Conservation (phyloP, 2,797 vertebrate genomes). For the Molossus molossus region DNA sequence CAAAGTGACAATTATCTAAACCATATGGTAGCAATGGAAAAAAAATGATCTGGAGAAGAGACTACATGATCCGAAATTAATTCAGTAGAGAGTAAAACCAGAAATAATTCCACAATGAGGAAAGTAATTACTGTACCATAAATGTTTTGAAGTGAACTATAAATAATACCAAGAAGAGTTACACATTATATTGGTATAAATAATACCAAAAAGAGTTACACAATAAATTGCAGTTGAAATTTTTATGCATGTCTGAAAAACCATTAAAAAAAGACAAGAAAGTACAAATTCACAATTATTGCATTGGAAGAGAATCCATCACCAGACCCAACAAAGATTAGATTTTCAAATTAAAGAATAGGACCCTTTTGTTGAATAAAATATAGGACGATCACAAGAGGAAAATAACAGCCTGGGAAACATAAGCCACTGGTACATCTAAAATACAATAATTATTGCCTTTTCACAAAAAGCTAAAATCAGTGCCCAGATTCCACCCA, state of each 20-base stretch:
- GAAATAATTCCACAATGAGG: neutral
- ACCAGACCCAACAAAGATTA: neutral
- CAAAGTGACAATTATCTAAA: conserved; percentile 67
- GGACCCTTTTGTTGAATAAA: conserved; percentile 39
- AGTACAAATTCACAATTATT: neutral
- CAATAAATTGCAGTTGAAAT: neutral
- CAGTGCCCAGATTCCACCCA: conserved; percentile 54
- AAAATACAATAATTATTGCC: conserved; percentile 41
- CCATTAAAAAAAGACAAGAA: conserved; percentile 8
- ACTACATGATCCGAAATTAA: conserved; percentile 26
- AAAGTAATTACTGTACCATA: conserved; percentile 10
- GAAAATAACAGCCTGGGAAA: conserved; percentile 6
- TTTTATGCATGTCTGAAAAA: neutral
- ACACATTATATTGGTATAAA: neutral
- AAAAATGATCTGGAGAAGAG: conserved; percentile 4
- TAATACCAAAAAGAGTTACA: neutral
- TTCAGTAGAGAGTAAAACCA: conserved; percentile 13
- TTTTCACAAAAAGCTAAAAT: conserved; percentile 55
- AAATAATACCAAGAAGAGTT: neutral
- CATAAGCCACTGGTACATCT: neutral
- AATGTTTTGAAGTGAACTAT: neutral
- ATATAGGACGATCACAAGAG: neutral
- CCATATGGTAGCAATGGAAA: conserved; percentile 38
- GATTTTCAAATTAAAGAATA: conserved; percentile 56
- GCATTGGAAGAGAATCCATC: neutral